Conservation (phyloP, 1,140 invertebrate genomes). For the Parapsyche elsis region DNA sequence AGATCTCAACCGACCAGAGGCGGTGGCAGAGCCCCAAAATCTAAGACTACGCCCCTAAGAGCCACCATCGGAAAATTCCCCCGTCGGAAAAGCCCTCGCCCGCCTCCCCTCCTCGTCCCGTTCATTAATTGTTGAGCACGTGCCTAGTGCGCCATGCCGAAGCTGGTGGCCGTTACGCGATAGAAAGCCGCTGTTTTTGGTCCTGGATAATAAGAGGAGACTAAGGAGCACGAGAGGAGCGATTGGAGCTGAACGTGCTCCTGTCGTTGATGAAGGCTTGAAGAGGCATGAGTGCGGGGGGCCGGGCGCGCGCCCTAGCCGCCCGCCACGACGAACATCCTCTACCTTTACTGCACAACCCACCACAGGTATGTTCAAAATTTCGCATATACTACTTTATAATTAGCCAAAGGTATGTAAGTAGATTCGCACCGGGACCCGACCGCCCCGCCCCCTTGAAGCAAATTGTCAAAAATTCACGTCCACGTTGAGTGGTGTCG, state of each 20-base stretch:
- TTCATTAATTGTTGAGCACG: constrained; percentile 21
- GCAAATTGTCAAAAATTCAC: too few species aligned
- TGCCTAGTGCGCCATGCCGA: constrained; percentile 23
- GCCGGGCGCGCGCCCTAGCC: constrained; percentile 50
- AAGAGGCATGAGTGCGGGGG: constrained; percentile 50
- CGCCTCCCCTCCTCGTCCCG: neutral
- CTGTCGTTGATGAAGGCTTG: constrained; percentile 31
- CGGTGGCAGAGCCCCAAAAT: too few species aligned
- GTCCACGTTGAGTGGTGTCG: too few species aligned
- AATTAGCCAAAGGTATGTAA: too few species aligned
- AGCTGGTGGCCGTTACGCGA: neutral
- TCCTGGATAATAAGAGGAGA: neutral
- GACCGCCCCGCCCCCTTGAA: too few species aligned
- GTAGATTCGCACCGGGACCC: too few species aligned
- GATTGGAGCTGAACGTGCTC: constrained; percentile 22
- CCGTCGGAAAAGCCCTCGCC: neutral
- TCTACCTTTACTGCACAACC: constrained; percentile 27
- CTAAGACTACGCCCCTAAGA: neutral
- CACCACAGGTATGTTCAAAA: constrained; percentile 49
- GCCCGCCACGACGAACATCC: constrained; percentile 51
- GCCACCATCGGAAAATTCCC: neutral
- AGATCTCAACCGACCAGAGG: too few species aligned
- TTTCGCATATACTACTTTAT: too few species aligned
- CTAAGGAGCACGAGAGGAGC: neutral
- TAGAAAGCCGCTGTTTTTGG: neutral